Evolutionary conservation across 2,797 vertebrate species (phyloP).

Genomic region (Sylvia borin): DNA sequence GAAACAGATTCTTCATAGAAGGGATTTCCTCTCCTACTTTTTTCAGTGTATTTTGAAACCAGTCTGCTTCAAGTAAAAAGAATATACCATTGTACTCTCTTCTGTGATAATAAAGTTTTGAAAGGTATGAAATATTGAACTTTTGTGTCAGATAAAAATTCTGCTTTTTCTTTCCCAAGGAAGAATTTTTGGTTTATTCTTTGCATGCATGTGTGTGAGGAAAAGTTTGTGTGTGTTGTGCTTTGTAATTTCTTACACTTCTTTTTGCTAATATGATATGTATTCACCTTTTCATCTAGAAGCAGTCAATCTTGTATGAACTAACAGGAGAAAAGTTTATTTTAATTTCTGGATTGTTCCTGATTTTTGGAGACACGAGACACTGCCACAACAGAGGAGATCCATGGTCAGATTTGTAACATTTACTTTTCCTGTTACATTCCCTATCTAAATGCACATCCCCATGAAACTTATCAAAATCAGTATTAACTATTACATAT

Average conservation of each 20-base stretch:
- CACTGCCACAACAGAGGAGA: background rate
- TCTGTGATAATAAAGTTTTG: background rate
- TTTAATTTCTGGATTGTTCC: background rate
- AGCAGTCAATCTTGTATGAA: background rate
- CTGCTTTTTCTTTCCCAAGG: background rate
- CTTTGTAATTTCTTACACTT: background rate
- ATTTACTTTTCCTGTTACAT: background rate
- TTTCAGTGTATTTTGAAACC: background rate
- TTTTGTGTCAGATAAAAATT: background rate
- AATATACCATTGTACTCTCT: background rate
- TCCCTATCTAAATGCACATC: background rate
- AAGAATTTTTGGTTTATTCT: background rate
- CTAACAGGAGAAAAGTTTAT: background rate
- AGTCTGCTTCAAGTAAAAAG: background rate
- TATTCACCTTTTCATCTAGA: background rate
- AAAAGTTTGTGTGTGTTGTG: background rate
- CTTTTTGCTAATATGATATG: background rate
- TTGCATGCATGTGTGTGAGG: background rate
- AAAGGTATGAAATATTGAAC: background rate
- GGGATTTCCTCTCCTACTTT: accelerated
- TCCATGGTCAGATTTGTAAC: background rate
- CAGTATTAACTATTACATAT: background rate
- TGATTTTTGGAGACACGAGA: background rate
- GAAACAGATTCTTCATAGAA: background rate
- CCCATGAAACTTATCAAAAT: background rate